phyloP scores from a whole-genome alignment of 2,797 vertebrate genomes.

The Chelon labrosus region DNA sequence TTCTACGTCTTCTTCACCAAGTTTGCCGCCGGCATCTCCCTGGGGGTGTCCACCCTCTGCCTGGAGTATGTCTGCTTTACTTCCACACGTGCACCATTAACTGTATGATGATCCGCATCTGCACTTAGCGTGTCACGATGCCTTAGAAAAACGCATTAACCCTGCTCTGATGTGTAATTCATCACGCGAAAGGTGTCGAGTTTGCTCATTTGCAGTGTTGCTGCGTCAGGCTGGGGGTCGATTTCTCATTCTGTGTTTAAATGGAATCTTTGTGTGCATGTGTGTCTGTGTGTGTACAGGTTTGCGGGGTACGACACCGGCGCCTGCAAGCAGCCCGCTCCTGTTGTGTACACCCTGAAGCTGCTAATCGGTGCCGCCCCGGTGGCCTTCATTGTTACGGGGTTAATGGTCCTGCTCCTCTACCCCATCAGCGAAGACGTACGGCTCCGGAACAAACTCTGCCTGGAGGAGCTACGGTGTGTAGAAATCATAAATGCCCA shows the following conservation, averaged over 20 bases:
- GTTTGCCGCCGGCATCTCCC: conserved; percentile 91
- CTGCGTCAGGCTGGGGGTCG: background rate
- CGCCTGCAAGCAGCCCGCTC: conserved; percentile 88
- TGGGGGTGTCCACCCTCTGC: conserved; percentile 95
- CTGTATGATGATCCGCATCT: background rate
- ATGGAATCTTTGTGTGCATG: conserved; percentile 32
- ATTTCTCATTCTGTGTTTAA: conserved; percentile 43
- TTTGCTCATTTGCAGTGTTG: background rate
- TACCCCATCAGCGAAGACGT: conserved; percentile 91
- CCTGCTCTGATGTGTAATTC: background rate
- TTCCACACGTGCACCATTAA: conserved; percentile 11
- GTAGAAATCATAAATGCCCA: conserved; percentile 28
- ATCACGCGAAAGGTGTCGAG: background rate
- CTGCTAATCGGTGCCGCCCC: conserved; percentile 93
- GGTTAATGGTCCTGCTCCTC: conserved; percentile 90
- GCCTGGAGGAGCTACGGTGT: conserved; percentile 90
- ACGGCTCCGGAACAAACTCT: conserved; percentile 85
- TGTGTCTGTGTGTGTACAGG: conserved; percentile 76
- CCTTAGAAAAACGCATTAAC: background rate
- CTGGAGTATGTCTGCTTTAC: conserved; percentile 89
- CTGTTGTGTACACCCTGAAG: conserved; percentile 92
- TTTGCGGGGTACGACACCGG: conserved; percentile 93
- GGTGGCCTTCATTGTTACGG: conserved; percentile 89
- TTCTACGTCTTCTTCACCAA: conserved; percentile 98
- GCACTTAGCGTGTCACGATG: conserved; percentile 14